These are phyloP conservation scores for Tetranychus piercei DNA, from an alignment of 2,888 invertebrate species.

Conservation along the genomic window DNA sequence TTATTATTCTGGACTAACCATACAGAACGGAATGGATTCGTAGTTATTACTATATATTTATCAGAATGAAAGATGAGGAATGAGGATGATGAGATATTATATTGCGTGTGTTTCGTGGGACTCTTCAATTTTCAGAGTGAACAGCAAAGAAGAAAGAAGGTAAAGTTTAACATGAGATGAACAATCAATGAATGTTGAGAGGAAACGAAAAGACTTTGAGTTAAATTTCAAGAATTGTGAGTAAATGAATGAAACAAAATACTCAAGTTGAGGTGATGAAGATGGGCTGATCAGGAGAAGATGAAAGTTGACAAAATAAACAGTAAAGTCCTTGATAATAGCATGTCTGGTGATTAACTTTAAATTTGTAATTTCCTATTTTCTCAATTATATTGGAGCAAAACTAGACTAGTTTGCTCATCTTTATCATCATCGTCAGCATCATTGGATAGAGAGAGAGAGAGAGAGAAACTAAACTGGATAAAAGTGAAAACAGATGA, in stretches of 20 bases:
- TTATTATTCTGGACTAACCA: background rate
- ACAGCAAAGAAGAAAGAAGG: no score
- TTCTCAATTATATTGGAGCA: background rate
- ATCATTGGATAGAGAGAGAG: background rate
- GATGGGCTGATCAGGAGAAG: background rate
- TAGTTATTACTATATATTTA: background rate
- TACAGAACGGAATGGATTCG: background rate
- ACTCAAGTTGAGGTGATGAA: background rate
- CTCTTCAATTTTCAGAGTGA: no score
- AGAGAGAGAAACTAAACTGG: background rate
- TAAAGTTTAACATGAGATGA: no score
- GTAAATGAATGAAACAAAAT: background rate
- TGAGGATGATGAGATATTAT: background rate
- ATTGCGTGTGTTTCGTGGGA: background rate
- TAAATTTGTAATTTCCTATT: constrained; percentile 1
- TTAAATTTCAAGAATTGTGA: background rate
- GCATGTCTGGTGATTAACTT: background rate
- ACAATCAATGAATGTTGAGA: no score
- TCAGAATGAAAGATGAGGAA: background rate
- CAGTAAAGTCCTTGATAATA: background rate
- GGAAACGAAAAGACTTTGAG: no score
- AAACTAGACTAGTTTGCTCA: background rate
- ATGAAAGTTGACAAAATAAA: background rate
- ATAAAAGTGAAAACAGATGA: no score
- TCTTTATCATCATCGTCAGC: background rate